Conservation (phyloP, 2,113 vertebrate species). For the Tricholaema leucomelas region DNA sequence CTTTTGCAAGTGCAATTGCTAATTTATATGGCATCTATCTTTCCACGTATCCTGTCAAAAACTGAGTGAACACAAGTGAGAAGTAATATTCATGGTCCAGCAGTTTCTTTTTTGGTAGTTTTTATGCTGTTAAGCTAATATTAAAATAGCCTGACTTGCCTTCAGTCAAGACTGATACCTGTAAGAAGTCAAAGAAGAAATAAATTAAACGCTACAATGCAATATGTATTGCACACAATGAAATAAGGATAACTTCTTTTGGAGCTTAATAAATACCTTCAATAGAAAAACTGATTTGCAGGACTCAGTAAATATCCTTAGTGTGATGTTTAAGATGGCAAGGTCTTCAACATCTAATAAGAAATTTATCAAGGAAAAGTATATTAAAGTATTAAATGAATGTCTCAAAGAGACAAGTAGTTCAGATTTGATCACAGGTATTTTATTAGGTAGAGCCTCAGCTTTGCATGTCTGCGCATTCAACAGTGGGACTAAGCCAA, state of each 20-base stretch:
- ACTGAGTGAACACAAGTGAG: background rate
- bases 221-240: background rate
- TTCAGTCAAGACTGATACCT: background rate
- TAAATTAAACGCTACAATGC: background rate
- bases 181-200: background rate
- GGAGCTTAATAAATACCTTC: constrained; percentile 10
- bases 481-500: constrained; percentile 7
- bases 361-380: constrained; percentile 44
- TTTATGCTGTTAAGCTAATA: background rate
- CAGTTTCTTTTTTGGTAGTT: background rate
- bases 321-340: constrained; percentile 39
- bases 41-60: background rate
- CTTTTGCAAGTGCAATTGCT: background rate
- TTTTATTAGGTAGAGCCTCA: constrained; percentile 33
- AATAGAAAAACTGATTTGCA: background rate
- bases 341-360: constrained; percentile 3
- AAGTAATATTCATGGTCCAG: background rate
- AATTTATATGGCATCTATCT: background rate
- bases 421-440: constrained; percentile 31
- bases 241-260: background rate
- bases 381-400: constrained; percentile 44
- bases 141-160: background rate
- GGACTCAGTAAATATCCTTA: constrained; percentile 23
- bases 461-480: background rate
- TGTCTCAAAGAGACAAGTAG: constrained; percentile 21